phyloP scores from a whole-genome alignment of 2,797 vertebrate genomes.

The Varecia variegata region DNA sequence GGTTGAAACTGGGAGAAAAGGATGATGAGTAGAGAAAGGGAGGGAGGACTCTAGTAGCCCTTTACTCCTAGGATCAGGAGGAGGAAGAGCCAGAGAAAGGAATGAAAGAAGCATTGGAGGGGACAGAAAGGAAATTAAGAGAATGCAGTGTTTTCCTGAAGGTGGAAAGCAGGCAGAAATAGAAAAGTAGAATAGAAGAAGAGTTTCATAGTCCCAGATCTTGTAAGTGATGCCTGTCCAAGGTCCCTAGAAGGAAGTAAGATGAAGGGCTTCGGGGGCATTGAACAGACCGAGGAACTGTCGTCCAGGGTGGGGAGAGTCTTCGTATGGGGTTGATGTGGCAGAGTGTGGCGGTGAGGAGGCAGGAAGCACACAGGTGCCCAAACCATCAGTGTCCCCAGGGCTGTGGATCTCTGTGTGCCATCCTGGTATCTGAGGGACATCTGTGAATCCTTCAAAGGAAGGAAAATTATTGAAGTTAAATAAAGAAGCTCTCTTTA shows the following conservation, averaged over 20 bases:
- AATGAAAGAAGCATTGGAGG: background rate
- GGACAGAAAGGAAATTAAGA: background rate
- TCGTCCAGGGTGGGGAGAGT: background rate
- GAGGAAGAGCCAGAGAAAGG: background rate
- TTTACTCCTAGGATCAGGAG: background rate
- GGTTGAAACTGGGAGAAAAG: background rate
- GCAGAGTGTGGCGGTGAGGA: background rate
- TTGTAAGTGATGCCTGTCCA: background rate
- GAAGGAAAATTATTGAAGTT: background rate
- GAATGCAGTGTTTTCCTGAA: background rate
- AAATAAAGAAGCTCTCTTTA: background rate
- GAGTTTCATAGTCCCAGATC: background rate
- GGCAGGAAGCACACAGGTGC: background rate
- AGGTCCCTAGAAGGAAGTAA: background rate
- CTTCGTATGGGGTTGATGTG: background rate
- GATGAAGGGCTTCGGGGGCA: background rate
- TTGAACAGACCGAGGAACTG: background rate
- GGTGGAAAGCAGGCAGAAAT: background rate
- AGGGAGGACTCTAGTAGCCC: background rate
- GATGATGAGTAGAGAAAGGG: background rate
- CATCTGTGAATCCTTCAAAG: background rate
- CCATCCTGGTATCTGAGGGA: background rate
- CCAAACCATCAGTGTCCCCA: background rate
- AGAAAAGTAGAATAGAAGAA: background rate
- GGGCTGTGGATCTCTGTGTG: background rate